phyloP scores from a whole-genome alignment of 2,888 invertebrate species.

The Stenotaenia linearis region DNA sequence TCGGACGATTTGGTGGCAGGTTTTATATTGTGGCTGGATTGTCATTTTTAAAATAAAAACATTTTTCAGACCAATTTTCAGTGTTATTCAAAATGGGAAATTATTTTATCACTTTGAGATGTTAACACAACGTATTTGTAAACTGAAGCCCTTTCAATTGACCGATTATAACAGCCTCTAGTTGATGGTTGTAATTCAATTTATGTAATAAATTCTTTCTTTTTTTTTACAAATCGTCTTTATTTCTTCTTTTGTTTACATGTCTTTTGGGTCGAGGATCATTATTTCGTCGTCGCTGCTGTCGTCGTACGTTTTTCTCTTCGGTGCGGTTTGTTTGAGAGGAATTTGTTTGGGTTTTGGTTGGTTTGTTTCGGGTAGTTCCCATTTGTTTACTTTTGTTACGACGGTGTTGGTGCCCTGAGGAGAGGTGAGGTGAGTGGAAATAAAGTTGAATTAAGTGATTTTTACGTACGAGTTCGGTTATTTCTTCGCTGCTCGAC shows the following conservation, averaged over 20 bases:
- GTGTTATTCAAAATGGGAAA: conserved; percentile 38
- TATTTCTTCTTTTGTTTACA: background rate
- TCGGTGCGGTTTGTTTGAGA: background rate
- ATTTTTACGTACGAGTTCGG: background rate
- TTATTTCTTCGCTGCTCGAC: background rate
- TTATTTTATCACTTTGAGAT: conserved; percentile 24
- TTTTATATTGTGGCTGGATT: conserved; percentile 13
- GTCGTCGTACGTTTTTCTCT: background rate
- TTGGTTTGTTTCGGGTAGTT: background rate
- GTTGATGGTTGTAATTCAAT: background rate
- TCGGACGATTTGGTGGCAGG: background rate
- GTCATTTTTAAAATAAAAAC: background rate
- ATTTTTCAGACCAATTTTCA: background rate
- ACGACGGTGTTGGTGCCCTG: background rate
- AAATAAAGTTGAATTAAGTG: background rate
- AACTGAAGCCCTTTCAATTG: background rate
- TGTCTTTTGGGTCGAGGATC: conserved; percentile 3
- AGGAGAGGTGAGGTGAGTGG: too few species aligned
- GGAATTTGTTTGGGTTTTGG: background rate
- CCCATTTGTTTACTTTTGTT: background rate
- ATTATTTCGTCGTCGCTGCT: conserved; percentile 32
- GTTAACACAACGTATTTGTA: conserved; percentile 17
- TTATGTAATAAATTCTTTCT: background rate
- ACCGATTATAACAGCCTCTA: background rate
- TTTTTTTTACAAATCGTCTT: background rate